Conservation (phyloP, 2,113 vertebrate species). For the Syngnathus typhle region DNA sequence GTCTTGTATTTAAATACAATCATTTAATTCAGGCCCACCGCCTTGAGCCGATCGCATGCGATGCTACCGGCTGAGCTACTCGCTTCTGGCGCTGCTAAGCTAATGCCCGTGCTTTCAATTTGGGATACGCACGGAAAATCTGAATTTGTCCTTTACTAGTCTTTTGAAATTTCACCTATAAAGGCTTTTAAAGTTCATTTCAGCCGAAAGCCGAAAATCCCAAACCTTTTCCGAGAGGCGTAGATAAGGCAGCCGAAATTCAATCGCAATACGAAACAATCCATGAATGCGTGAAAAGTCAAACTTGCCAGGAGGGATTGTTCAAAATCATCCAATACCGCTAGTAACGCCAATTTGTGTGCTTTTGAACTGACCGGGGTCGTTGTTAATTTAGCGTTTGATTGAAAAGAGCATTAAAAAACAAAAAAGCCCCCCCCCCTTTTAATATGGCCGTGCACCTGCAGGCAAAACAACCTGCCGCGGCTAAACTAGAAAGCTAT, state of each 20-base stretch:
- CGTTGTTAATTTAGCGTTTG: background rate
- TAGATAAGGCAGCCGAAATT: background rate
- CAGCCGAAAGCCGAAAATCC: background rate
- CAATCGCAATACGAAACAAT: background rate
- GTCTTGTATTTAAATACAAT: too few species aligned
- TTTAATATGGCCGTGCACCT: background rate
- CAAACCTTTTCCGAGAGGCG: background rate
- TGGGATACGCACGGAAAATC: too few species aligned
- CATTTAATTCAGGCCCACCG: background rate
- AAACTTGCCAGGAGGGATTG: background rate
- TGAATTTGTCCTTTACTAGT: too few species aligned
- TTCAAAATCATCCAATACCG: background rate
- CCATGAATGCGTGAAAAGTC: background rate
- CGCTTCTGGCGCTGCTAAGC: too few species aligned
- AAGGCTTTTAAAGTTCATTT: too few species aligned
- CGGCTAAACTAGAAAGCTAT: conserved; percentile 1
- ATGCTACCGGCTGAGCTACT: too few species aligned
- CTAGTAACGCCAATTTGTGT: background rate
- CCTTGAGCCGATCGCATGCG: background rate
- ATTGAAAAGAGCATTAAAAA: background rate
- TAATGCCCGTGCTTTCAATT: too few species aligned
- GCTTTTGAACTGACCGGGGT: background rate
- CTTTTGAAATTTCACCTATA: background rate
- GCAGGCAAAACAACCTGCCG: conserved; percentile 1
- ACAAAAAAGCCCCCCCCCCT: background rate